Conservation (phyloP, 1,140 invertebrate genomes). For the Bacillus rossius region DNA sequence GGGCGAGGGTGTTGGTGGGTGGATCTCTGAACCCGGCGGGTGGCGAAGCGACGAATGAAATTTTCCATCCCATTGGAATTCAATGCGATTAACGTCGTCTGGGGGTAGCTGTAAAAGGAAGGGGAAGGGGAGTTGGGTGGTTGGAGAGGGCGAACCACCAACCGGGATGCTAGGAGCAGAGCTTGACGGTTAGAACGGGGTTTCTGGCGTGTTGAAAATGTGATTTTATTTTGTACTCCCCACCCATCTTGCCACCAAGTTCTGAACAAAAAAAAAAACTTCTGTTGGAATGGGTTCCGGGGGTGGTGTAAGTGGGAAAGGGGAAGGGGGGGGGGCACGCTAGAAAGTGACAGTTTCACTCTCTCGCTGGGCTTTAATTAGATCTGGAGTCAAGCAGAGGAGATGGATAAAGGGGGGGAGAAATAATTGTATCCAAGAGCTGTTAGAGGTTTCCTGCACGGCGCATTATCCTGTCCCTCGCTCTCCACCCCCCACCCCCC, state of each 20-base stretch:
- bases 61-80: conserved; percentile 34
- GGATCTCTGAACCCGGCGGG: conserved; percentile 14
- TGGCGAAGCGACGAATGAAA: conserved; percentile 22
- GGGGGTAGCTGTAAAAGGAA: conserved; percentile 10
- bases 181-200: neutral
- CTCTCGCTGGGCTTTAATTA: conserved; percentile 19
- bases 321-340: neutral
- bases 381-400: conserved; percentile 24
- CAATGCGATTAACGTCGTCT: conserved; percentile 28
- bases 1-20: too few species aligned
- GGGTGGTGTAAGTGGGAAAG: neutral
- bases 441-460: too few species aligned
- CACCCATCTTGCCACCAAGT: neutral
- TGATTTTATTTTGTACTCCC: conserved; percentile 17
- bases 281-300: neutral
- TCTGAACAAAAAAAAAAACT: neutral
- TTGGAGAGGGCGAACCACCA: neutral
- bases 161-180: too few species aligned
- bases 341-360: conserved; percentile 4
- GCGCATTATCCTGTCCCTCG: too few species aligned
- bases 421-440: neutral
- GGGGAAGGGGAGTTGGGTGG: conserved; percentile 15
- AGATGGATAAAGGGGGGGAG: conserved; percentile 21
- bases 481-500: too few species aligned
- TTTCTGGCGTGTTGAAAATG: conserved; percentile 19